Evolutionary conservation across 2,888 invertebrate species (phyloP).

Genomic region (Drosophila crucigera): DNA sequence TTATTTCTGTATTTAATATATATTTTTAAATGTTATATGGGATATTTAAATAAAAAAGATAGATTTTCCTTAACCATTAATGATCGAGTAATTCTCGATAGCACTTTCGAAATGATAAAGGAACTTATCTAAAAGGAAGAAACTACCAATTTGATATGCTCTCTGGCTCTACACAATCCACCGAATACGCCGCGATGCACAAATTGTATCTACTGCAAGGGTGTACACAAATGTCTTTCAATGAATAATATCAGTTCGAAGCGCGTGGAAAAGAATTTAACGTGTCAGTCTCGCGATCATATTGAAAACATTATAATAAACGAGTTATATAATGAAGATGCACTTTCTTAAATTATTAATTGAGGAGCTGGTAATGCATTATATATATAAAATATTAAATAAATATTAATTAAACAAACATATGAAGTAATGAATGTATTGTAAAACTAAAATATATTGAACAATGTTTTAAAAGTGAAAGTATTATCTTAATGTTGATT

Average conservation of each 20-base stretch:
- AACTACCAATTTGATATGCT: not conserved
- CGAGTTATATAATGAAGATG: conserved; percentile 90
- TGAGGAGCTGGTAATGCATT: conserved; percentile 87
- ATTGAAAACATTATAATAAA: conserved; percentile 90
- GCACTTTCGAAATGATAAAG: conserved; percentile 7
- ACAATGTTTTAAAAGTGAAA: not conserved
- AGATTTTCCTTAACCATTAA: not conserved
- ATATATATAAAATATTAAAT: conserved; percentile 85
- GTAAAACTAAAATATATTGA: not conserved
- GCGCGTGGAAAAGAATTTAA: not conserved
- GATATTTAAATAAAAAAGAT: not conserved
- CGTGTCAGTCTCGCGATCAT: conserved; percentile 86
- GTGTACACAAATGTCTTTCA: not conserved
- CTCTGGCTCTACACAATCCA: not conserved
- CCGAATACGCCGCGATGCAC: not conserved
- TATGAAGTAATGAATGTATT: not conserved
- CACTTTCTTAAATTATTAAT: conserved; percentile 87
- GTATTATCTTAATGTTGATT: not conserved
- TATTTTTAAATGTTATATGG: not conserved
- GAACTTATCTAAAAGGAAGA: not conserved
- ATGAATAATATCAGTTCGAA: not conserved
- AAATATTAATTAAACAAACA: not conserved
- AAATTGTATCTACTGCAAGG: not conserved
- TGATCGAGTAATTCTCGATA: not conserved
- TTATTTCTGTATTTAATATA: not conserved